Evolutionary conservation across 2,888 invertebrate genomes (phyloP), one percentile per base, ranked within the genome.

Genomic region (Phengaris arion): DNA sequence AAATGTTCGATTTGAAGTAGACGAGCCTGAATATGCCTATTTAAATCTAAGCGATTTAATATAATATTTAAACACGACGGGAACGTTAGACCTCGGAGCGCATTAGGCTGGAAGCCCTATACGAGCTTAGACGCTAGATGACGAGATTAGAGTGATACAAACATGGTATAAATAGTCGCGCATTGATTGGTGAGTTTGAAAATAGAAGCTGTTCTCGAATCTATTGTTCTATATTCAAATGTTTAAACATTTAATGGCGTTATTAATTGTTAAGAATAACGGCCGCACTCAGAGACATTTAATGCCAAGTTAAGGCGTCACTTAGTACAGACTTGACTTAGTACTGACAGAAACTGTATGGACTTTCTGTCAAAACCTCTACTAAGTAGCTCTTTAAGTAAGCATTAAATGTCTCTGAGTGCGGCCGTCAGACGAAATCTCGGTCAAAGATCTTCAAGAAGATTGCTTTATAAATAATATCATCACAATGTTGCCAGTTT

Each of bases 101-200:
- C 76, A 78, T 79, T 78, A 74, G 76, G 48, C 74, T 76, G 48
- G 79, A 80, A 80, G 79, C 80, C 79, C 55, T 77, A 76, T 74
- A 77, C 68, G 73, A 75, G 74, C 79, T 77, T 77, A 78, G 78
- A 79, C 77, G 76, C 77, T 74, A 79, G 75, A 80, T 78, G 77
- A 78, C 79, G 74, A 77, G 78, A 77, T 78, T 78, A 78, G 45
- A 70, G n/a, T n/a, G 35, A 70, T 22, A 59, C 52, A 48, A 69
- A 69, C 69, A 69, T 48, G 9, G 69, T 48, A 48, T 48, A 64
- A 64, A 64, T 64, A 64, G 35, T 52, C 52, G 52, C 35, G 12
- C 35, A 45, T 64, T 64, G 64, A 64, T 64, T 64, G 64, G 35
- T 5, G 10, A 64, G 64, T 64, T 64, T 64, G 35, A 45, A 64